Evolutionary conservation across 2,888 invertebrate species (phyloP).

Genomic region (Habrosyne pyritoides): DNA sequence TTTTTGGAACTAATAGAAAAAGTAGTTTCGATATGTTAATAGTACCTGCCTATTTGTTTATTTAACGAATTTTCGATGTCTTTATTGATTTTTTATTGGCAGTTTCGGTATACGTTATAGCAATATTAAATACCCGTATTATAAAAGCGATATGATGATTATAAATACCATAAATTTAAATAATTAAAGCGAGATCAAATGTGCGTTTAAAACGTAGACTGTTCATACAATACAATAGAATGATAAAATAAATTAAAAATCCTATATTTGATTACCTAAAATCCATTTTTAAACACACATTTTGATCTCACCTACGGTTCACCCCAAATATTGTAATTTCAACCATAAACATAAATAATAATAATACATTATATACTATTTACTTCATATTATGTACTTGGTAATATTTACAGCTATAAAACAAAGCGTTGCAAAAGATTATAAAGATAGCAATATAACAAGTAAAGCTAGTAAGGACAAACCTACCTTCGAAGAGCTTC

Average conservation of each 20-base stretch:
- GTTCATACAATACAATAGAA: background rate
- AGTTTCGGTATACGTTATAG: background rate
- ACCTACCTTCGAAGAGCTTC: slow-evolving; percentile 75
- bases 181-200: background rate
- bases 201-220: background rate
- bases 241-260: background rate
- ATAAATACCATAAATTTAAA: background rate
- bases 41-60: slow-evolving; percentile 6
- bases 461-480: slow-evolving; percentile 49
- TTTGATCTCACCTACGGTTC: background rate
- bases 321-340: background rate
- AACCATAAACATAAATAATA: background rate
- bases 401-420: slow-evolving; percentile 19
- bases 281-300: background rate
- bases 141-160: background rate
- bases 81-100: background rate
- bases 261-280: background rate
- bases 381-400: background rate
- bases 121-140: background rate
- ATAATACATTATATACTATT: background rate
- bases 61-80: background rate
- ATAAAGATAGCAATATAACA: slow-evolving; percentile 45
- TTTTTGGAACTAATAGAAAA: background rate
- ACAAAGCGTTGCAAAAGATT: slow-evolving; percentile 31
- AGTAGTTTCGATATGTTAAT: background rate